phyloP scores from a whole-genome alignment of 2,888 invertebrate genomes.

The Boloria selene region DNA sequence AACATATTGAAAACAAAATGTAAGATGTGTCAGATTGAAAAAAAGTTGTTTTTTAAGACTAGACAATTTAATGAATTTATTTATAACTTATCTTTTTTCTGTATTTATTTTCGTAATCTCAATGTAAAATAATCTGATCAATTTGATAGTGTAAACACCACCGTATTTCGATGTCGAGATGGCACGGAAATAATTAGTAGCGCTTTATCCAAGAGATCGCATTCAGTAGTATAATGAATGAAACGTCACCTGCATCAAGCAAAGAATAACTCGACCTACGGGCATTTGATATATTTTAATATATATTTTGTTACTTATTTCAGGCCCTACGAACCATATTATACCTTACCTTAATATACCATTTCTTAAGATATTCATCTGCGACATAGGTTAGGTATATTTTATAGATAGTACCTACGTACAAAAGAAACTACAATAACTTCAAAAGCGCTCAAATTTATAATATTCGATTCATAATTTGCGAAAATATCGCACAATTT shows the following conservation, averaged over 20 bases:
- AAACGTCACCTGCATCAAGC: constrained; percentile 47
- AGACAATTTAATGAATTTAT: not conserved
- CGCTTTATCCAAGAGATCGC: constrained; percentile 72
- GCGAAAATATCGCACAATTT: too few relatives aligned
- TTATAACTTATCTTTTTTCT: not conserved
- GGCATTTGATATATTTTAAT: constrained; percentile 16
- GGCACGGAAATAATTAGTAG: constrained; percentile 77
- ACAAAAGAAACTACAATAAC: too few relatives aligned
- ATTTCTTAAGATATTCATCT: not conserved
- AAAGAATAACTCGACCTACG: constrained; percentile 24
- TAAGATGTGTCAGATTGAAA: too few relatives aligned
- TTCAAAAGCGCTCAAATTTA: too few relatives aligned
- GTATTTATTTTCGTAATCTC: not conserved
- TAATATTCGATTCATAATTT: too few relatives aligned
- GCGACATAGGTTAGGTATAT: too few relatives aligned
- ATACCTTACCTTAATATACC: not conserved
- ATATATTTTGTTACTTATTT: not conserved
- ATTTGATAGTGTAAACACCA: constrained; percentile 44
- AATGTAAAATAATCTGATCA: constrained; percentile 28
- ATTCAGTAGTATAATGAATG: constrained; percentile 77
- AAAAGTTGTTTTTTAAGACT: not conserved
- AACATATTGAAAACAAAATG: too few relatives aligned
- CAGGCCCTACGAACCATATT: not conserved
- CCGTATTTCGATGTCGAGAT: constrained; percentile 64
- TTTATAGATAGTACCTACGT: too few relatives aligned